A percentile compares a stretch with the other conserved stretches of the same genome.
These are phyloP conservation scores for Pheosia gnoma DNA, from an alignment of 2,888 invertebrate genomes.

Conservation along the genomic window DNA sequence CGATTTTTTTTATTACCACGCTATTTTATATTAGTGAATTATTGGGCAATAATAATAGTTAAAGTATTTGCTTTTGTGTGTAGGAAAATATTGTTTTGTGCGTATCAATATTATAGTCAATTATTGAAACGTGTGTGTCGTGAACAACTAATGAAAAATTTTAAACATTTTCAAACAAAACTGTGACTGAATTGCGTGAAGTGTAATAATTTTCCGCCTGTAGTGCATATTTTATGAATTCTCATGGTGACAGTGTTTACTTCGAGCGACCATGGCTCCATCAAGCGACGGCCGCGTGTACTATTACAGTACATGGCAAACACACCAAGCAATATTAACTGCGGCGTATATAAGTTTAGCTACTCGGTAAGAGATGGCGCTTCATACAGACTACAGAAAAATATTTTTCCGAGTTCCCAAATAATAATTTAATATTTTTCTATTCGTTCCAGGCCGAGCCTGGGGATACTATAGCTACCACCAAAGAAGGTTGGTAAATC, in stretches of 20 bases:
- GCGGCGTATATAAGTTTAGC: conserved; percentile 56
- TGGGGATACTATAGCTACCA: conserved; percentile 91
- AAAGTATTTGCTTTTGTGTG: conserved; percentile 12
- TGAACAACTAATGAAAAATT: background rate
- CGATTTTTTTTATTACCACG: conserved; percentile 42
- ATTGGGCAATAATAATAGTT: conserved; percentile 9
- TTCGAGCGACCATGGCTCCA: conserved; percentile 84
- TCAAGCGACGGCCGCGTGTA: conserved; percentile 83
- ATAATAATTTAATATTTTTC: conserved; percentile 20
- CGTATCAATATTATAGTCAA: conserved; percentile 1
- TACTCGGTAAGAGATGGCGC: conserved; percentile 82
- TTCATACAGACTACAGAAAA: conserved; percentile 22
- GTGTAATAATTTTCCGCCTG: conserved; percentile 30
- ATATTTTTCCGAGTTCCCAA: background rate
- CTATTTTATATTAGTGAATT: conserved; percentile 2
- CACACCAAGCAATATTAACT: conserved; percentile 47
- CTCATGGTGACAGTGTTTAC: conserved; percentile 88
- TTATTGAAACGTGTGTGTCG: background rate
- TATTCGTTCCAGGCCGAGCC: conserved; percentile 86
- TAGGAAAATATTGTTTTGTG: conserved; percentile 4
- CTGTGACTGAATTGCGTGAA: conserved; percentile 24
- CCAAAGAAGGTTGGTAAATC: conserved; percentile 89
- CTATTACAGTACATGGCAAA: conserved; percentile 70
- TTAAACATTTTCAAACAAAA: conserved; percentile 4
- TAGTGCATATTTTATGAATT: conserved; percentile 65